A percentile compares a stretch with the other conserved stretches of the same genome.
These are phyloP conservation scores for Puffinus mauretanicus DNA, from an alignment of 2,113 vertebrate genomes.

Conservation along the genomic window DNA sequence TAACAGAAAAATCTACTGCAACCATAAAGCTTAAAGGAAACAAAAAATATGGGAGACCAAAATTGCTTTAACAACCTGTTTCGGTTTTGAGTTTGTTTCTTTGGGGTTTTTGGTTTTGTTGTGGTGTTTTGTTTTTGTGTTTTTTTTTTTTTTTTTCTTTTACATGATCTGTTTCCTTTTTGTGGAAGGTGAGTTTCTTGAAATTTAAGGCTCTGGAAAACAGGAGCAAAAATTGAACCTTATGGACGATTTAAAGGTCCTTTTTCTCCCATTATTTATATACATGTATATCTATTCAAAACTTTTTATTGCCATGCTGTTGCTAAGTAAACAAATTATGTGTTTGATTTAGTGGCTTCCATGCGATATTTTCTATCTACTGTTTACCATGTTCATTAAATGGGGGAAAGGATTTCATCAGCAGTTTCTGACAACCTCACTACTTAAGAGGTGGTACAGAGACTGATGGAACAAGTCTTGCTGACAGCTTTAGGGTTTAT, in stretches of 20 bases:
- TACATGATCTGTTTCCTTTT: neutral
- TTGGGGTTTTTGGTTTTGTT: neutral
- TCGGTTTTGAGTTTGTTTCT: neutral
- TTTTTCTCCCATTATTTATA: neutral
- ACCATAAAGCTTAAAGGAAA: neutral
- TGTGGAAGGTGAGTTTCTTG: neutral
- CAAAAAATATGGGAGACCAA: neutral
- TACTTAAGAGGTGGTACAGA: too few relatives aligned
- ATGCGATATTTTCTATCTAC: neutral
- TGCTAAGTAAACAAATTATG: neutral
- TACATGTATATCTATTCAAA: neutral
- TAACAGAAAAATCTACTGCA: neutral
- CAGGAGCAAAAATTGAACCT: neutral
- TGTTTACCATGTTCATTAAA: neutral
- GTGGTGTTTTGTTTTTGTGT: too few relatives aligned
- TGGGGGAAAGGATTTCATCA: neutral
- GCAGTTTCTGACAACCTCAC: neutral
- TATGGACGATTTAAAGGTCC: neutral
- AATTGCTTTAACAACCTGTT: neutral
- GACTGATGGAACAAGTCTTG: neutral
- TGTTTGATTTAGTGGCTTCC: neutral
- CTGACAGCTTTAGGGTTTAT: neutral
- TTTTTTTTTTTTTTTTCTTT: neutral
- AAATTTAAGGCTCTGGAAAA: neutral
- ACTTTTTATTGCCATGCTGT: neutral